Conservation (phyloP, 2,113 vertebrate genomes). For the Struthio camelus region DNA sequence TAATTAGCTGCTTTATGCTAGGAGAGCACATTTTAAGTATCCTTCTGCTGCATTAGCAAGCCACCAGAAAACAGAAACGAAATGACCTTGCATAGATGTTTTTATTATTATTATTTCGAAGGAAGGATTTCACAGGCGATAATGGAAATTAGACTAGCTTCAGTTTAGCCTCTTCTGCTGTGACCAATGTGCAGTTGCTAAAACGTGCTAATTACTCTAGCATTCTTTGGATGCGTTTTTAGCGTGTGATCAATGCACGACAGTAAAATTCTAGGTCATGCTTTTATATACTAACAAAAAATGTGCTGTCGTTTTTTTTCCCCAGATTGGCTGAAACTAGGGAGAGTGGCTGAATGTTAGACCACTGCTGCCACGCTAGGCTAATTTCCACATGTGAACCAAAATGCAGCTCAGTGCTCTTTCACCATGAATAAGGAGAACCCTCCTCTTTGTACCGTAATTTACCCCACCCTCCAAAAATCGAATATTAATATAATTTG, state of each 20-base stretch:
- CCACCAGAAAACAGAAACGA: background rate
- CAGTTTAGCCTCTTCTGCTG: constrained; percentile 58
- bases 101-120: constrained; percentile 41
- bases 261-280: constrained; percentile 46
- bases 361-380: background rate
- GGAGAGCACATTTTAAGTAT: constrained; percentile 31
- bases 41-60: background rate
- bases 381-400: constrained; percentile 57
- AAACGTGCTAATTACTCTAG: constrained; percentile 58
- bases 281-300: constrained; percentile 46
- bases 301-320: background rate
- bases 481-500: constrained; percentile 88
- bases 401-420: constrained; percentile 45
- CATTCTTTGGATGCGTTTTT: constrained; percentile 6
- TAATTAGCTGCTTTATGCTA: constrained; percentile 67
- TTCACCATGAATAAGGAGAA: constrained; percentile 44
- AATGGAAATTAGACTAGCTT: constrained; percentile 38
- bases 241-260: background rate
- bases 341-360: constrained; percentile 42
- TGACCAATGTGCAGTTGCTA: constrained; percentile 43
- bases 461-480: constrained; percentile 75
- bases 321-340: constrained; percentile 17
- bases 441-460: constrained; percentile 63
- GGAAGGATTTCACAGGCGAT: constrained; percentile 36
- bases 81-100: constrained; percentile 31